Evolutionary conservation across 2,113 vertebrate genomes (phyloP), one percentile per base, ranked within the genome.

Genomic region (Hiodon tergisus): DNA sequence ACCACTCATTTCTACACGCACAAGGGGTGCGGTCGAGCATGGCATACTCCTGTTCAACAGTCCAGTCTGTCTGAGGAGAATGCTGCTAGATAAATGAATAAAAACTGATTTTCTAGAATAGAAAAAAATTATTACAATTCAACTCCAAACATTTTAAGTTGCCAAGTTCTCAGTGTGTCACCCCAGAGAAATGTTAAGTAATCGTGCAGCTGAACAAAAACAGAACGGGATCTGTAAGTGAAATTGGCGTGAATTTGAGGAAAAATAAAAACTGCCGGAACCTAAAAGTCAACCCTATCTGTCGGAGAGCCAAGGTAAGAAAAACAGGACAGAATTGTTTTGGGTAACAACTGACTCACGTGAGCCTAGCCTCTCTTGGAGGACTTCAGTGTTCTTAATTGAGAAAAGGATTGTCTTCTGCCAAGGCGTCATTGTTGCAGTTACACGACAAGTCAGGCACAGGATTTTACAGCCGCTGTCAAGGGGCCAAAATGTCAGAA

Each of bases 401-500:
- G 61, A n/a, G 66, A 58, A 57, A 48, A 60, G 53, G 54, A 53
- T 55, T 50, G 58, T 13, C 48, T 67, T 51, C n/a, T 78, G 57
- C 65, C 57, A 61, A 71, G 48, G 4, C 11, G 58, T 62, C 59
- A 76, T 8, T 55, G 59, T 46, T 62, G 69, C 65, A 74, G 54
- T 47, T 65, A 16, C 53, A 53, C 65, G 46, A 67, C 16, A 68
- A 77, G 67, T 71, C 52, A 73, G 61, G 50, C 17, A 61, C 50
- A 4, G 46, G 3, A 11, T 71, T 71, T 77, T 52, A 10, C 16
- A 59, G 69, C 14, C 53, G 17, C 17, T 67, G 14, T 77, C 57
- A 73, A 67, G n/a, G n/a, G 48, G 65, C 65, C 71, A 77, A 60
- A 69, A 17, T 70, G 50, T 53, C 48, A 69, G 14, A 52, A 67